phyloP scores from a whole-genome alignment of 2,888 invertebrate species.

The Taphrorychus bicolor region DNA sequence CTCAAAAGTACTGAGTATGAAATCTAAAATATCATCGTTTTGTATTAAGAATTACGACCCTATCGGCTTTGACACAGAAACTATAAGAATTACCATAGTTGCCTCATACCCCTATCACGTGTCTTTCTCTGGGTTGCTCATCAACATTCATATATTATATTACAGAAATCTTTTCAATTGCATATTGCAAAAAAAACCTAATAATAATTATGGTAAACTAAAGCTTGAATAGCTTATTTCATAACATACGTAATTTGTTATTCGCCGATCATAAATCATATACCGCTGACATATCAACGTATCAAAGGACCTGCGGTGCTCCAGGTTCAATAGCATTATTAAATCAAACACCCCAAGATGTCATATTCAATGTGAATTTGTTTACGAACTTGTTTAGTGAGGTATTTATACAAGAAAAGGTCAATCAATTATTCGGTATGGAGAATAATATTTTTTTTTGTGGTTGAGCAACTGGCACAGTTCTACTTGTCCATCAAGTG shows the following conservation, averaged over 20 bases:
- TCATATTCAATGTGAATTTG: slow-evolving; percentile 12
- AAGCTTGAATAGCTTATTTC: background rate
- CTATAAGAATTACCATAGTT: too few species aligned
- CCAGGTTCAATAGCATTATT: slow-evolving; percentile 15
- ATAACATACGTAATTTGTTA: slow-evolving; percentile 6
- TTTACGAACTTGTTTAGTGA: slow-evolving; percentile 6
- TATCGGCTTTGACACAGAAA: too few species aligned
- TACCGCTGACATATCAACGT: slow-evolving; percentile 11
- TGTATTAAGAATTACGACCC: too few species aligned
- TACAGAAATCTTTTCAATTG: background rate
- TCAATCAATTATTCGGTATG: background rate
- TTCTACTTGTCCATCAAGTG: background rate
- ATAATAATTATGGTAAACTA: too few species aligned
- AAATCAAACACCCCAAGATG: slow-evolving; percentile 15
- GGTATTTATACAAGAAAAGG: background rate
- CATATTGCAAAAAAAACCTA: too few species aligned
- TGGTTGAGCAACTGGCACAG: background rate
- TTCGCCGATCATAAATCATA: slow-evolving; percentile 12
- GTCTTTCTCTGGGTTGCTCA: too few species aligned
- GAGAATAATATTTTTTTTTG: background rate
- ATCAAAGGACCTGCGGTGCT: slow-evolving; percentile 11
- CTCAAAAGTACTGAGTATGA: too few species aligned
- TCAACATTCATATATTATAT: too few species aligned
- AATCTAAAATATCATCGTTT: too few species aligned
- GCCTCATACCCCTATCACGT: too few species aligned